A percentile compares a stretch with the other conserved stretches of the same genome.
phyloP scores from a whole-genome alignment of 2,888 invertebrate genomes.

The Drosophila percnosoma region DNA sequence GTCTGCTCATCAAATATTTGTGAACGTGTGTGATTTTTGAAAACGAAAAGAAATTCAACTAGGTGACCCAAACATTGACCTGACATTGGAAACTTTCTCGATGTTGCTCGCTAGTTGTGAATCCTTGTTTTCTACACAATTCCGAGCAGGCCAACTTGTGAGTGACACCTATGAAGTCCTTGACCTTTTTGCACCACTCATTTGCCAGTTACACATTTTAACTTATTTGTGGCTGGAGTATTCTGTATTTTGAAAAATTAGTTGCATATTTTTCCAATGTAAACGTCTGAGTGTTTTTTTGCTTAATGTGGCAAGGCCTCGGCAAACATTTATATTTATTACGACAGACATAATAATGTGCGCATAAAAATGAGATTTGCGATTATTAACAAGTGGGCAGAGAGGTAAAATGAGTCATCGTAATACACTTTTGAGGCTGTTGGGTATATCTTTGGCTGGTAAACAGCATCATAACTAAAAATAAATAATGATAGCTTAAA shows the following conservation, averaged over 20 bases:
- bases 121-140: not conserved
- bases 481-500: not conserved
- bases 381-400: not conserved
- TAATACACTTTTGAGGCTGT: not conserved
- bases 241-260: conserved; percentile 17
- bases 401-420: conserved; percentile 1
- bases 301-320: conserved; percentile 1
- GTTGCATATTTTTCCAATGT: not conserved
- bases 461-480: not conserved
- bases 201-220: not conserved
- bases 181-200: conserved; percentile 3
- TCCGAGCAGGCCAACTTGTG: not conserved
- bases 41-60: not conserved
- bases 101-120: not conserved
- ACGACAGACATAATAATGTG: conserved; percentile 14
- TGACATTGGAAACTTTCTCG: conserved; percentile 7
- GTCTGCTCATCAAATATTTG: conserved; percentile 4
- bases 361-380: not conserved
- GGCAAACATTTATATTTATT: conserved; percentile 11
- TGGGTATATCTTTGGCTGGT: not conserved
- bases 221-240: not conserved
- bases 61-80: conserved; percentile 2
- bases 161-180: conserved; percentile 13
- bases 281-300: not conserved
- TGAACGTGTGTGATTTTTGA: conserved; percentile 1